Conservation (phyloP, 37 sponge, comb jelly and placozoan genomes). For the Diacarnus erythraeanus region DNA sequence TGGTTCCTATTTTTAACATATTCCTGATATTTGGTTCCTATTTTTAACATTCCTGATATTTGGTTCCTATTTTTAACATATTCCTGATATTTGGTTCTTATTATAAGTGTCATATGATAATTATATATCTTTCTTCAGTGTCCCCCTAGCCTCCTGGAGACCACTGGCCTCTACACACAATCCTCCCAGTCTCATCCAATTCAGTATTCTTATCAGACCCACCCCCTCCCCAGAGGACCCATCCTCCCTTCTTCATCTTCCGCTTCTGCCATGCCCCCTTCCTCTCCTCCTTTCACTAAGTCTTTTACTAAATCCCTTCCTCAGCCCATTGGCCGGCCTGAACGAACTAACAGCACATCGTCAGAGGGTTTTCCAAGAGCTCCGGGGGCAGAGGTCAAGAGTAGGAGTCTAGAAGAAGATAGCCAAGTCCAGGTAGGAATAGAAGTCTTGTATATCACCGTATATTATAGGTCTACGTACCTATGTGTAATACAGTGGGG, state of each 20-base stretch:
- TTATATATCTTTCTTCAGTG: background rate
- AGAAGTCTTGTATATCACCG: too few relatives aligned
- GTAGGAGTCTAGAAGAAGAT: constrained; percentile 53
- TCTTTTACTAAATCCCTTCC: constrained; percentile 40
- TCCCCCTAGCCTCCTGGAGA: background rate
- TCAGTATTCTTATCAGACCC: background rate
- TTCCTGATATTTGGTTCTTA: background rate
- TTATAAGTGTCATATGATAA: background rate
- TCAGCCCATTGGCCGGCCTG: constrained; percentile 36
- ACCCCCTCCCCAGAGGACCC: background rate
- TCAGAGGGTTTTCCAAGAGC: constrained; percentile 63
- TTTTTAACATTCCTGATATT: too few relatives aligned
- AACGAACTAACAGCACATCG: constrained; percentile 6
- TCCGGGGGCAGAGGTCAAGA: constrained; percentile 78
- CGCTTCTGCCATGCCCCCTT: background rate
- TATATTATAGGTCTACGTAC: too few relatives aligned
- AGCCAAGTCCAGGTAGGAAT: background rate
- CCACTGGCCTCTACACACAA: background rate
- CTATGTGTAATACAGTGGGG: too few relatives aligned
- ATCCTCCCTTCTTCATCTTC: background rate
- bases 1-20: too few relatives aligned
- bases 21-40: too few relatives aligned
- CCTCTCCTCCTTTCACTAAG: constrained; percentile 1
- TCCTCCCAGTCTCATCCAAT: background rate
- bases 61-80: background rate